These are phyloP conservation scores for Eublepharis macularius DNA, from an alignment of 2,113 vertebrate genomes.

Conservation along the genomic window DNA sequence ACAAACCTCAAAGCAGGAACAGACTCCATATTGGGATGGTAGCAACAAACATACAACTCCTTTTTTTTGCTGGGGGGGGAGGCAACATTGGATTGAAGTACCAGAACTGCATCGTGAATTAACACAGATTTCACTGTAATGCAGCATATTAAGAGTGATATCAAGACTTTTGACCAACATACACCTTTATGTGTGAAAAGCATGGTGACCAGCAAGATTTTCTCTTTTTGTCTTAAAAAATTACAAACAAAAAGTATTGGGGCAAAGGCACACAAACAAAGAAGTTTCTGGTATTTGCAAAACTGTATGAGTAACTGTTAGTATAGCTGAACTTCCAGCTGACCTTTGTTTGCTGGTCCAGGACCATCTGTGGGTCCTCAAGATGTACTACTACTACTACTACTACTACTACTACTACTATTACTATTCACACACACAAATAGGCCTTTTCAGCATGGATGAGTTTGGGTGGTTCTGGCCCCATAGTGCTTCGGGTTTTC, in stretches of 20 bases:
- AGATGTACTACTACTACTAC: fast-evolving
- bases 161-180: neutral
- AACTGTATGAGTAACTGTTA: neutral
- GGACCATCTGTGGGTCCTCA: neutral
- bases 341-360: neutral
- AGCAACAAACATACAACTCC: neutral
- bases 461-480: too few species aligned
- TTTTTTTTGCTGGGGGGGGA: neutral
- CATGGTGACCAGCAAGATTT: neutral
- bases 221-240: neutral
- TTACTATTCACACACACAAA: too few species aligned
- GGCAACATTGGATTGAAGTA: conserved; percentile 1
- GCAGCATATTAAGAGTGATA: neutral
- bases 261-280: neutral
- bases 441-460: too few species aligned
- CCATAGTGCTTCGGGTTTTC: too few species aligned
- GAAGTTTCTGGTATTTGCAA: neutral
- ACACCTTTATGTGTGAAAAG: neutral
- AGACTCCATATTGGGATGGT: neutral
- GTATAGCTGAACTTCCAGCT: neutral
- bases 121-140: neutral
- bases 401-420: too few species aligned
- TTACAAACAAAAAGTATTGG: neutral
- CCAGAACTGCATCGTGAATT: neutral
- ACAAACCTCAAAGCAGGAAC: conserved; percentile 28